Conservation (phyloP, 2,797 vertebrate genomes). For the Sardinella longiceps region DNA sequence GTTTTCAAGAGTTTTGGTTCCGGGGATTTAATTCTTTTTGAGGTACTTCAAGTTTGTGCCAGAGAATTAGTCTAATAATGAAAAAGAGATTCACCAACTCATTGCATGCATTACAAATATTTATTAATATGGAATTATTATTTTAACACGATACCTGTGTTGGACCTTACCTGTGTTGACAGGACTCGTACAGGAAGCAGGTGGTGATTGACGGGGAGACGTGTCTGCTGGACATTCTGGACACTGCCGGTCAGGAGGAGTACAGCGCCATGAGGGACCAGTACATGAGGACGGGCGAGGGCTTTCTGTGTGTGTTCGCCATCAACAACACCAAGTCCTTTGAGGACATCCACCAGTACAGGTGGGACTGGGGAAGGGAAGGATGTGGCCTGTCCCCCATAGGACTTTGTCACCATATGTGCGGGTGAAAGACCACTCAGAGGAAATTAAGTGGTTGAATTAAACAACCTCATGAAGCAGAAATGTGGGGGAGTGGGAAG, state of each 20-base stretch:
- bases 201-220: constrained; percentile 98
- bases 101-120: too few relatives aligned
- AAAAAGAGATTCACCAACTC: background rate
- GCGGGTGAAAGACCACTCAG: background rate
- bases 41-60: background rate
- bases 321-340: constrained; percentile 99
- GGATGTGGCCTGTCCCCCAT: background rate
- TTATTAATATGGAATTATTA: too few relatives aligned
- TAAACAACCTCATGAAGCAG: background rate
- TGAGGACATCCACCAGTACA: constrained; percentile 99
- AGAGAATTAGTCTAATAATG: background rate
- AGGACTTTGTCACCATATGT: background rate
- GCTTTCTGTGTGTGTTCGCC: constrained; percentile 96
- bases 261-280: constrained; percentile 99
- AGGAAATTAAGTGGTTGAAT: background rate
- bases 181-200: constrained; percentile 98
- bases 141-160: background rate
- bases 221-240: constrained; percentile 94
- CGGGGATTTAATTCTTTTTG: background rate
- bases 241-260: constrained; percentile 97
- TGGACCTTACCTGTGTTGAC: constrained; percentile 21
- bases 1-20: background rate
- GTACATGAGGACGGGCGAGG: constrained; percentile 98
- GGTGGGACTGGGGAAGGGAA: constrained; percentile 64
- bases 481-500: background rate